Base-by-base conservation (phyloP, 1,140 invertebrate species). In the Trypoxylus dichotomus region DNA sequence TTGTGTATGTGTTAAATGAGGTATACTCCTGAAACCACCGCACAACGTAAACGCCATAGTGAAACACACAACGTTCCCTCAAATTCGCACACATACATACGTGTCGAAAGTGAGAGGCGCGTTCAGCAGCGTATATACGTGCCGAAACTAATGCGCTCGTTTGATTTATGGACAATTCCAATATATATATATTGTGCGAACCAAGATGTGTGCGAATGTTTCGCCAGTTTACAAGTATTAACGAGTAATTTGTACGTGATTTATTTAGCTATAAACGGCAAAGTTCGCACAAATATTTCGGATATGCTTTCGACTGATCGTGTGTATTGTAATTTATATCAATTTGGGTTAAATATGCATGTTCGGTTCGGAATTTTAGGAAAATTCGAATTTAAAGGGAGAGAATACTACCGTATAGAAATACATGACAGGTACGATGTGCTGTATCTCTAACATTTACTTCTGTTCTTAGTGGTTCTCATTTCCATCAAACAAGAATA, bases 321-420 rank as follows among this genome's bases (percentile, higher is more conserved):
- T 3, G 15, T n/a, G 47, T 54, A 54, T 54, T 19, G 47, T 54
- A 54, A 54, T 54, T 54, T 54, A 54, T 54, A 54, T 54, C 47
- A 54, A 54, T 54, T 54, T 54, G 19, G 47, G 47, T 54, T 54
- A 54, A 54, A 54, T 54, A 15, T 54, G 15, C 19, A 5, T n/a
- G 19, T 54, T n/a, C 15, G 47, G 15, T 15, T 15, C 15, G 47
- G 15, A n/a, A n/a, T 54, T 54, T 54, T 54, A 54, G 47, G 19
- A 19, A 54, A n/a, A 54, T 54, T 10, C 13, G 47, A 15, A 54
- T 54, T 54, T 54, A 54, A n/a, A 54, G 47, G 10, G 10, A 54
- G 84, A 84, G 43, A 82, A 87, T n/a, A 87, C 87, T 78, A 86
- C 86, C 1, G 32, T 32, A 32, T 32, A 32, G 2, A 32, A 32